These are phyloP conservation scores for Oncorhynchus kisutch DNA, from an alignment of 2,113 vertebrate species.

Conservation along the genomic window DNA sequence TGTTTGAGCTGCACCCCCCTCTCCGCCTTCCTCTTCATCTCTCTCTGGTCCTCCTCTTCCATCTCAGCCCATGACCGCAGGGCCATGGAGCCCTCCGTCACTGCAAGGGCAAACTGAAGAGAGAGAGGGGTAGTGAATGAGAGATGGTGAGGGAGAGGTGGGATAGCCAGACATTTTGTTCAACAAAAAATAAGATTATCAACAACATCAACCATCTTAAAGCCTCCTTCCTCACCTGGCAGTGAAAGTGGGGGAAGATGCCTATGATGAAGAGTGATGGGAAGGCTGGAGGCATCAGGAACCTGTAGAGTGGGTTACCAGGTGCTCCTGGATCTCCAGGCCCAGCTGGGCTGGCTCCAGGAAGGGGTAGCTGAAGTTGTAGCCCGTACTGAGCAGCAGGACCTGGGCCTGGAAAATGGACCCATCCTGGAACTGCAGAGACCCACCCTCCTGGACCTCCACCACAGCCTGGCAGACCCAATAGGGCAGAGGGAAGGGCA, in stretches of 20 bases:
- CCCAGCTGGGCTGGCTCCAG: conserved; percentile 57
- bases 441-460: conserved; percentile 54
- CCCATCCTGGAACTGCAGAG: conserved; percentile 68
- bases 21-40: conserved; percentile 37
- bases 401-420: conserved; percentile 52
- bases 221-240: conserved; percentile 63
- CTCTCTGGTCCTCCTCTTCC: conserved; percentile 44
- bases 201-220: neutral
- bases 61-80: conserved; percentile 57
- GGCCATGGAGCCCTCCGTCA: conserved; percentile 50
- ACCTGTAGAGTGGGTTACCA: conserved; percentile 70
- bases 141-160: neutral
- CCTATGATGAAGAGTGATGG: conserved; percentile 77
- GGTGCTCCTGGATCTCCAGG: conserved; percentile 61
- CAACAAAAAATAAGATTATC: neutral
- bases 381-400: conserved; percentile 80
- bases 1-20: conserved; percentile 54
- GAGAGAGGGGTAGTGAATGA: neutral
- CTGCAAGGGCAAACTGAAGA: conserved; percentile 58
- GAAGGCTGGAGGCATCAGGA: conserved; percentile 69
- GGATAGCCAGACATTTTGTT: neutral
- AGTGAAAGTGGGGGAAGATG: conserved; percentile 77
- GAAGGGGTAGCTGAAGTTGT: conserved; percentile 76
- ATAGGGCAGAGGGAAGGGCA: conserved; percentile 57
- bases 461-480: conserved; percentile 60